Evolutionary conservation across 2,888 invertebrate genomes (phyloP).

Genomic region (Scrobipalpa costella): DNA sequence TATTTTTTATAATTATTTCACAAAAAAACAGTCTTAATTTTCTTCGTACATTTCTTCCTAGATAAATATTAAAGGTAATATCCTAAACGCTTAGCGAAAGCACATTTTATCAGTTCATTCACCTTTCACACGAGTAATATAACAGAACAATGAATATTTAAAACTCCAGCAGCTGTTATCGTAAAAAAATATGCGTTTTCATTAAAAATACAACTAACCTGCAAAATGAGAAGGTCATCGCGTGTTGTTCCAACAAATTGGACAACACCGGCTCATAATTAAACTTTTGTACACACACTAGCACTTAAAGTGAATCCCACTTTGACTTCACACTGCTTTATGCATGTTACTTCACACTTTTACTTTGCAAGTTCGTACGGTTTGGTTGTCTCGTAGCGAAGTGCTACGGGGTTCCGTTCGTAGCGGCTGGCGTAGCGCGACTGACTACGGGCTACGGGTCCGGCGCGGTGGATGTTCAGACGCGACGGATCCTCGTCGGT

Average conservation of each 20-base stretch:
- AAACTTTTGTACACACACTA: slow-evolving; percentile 14
- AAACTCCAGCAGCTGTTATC: slow-evolving; percentile 18
- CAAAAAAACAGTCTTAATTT: too few species aligned
- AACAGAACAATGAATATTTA: neutral
- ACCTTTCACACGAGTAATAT: neutral
- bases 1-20: too few species aligned
- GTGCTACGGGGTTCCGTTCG: slow-evolving; percentile 58
- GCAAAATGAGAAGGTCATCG: slow-evolving; percentile 70
- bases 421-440: slow-evolving; percentile 60
- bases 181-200: slow-evolving; percentile 36
- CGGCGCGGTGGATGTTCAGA: slow-evolving; percentile 1
- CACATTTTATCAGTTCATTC: neutral
- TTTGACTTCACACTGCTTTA: slow-evolving; percentile 19
- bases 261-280: slow-evolving; percentile 43
- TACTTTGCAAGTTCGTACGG: slow-evolving; percentile 29
- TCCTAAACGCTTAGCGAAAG: neutral
- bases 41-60: too few species aligned
- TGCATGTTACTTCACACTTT: slow-evolving; percentile 13
- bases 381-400: slow-evolving; percentile 43
- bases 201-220: slow-evolving; percentile 75
- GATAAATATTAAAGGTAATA: neutral
- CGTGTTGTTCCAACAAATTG: slow-evolving; percentile 60
- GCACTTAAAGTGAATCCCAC: slow-evolving; percentile 16
- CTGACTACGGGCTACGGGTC: slow-evolving; percentile 46
- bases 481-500: neutral